Evolutionary conservation across 2,797 vertebrate genomes (phyloP).

Genomic region (Lepidocolaptes lacrymiger): DNA sequence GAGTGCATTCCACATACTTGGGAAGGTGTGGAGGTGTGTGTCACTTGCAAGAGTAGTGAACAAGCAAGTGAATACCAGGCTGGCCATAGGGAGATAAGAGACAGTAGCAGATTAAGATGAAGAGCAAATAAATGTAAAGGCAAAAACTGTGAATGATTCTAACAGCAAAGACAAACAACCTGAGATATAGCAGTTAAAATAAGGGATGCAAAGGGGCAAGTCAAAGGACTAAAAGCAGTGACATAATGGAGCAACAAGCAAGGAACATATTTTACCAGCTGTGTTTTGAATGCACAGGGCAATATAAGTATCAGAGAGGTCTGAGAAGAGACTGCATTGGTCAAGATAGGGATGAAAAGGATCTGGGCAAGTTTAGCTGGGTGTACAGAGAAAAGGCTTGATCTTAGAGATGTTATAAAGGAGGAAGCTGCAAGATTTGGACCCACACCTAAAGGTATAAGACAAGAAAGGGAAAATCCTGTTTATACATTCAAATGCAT

Average conservation of each 20-base stretch:
- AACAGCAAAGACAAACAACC: conserved; percentile 9
- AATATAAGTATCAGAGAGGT: conserved; percentile 57
- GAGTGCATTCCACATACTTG: not conserved
- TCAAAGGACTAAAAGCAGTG: conserved; percentile 23
- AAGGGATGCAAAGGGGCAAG: not conserved
- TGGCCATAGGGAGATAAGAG: not conserved
- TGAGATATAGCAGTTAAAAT: not conserved
- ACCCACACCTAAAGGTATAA: conserved; percentile 48
- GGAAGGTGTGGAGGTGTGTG: not conserved
- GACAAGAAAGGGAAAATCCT: conserved; percentile 58
- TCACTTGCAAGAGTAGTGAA: not conserved
- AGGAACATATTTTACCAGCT: conserved; percentile 64
- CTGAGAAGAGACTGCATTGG: conserved; percentile 64
- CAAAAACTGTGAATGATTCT: not conserved
- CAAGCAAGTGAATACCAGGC: not conserved
- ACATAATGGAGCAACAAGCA: not conserved
- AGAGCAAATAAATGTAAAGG: not conserved
- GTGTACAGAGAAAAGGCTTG: conserved; percentile 56
- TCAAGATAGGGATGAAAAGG: conserved; percentile 66
- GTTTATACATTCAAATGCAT: conserved; percentile 36
- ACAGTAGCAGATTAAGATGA: not conserved
- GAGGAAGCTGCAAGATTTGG: conserved; percentile 57
- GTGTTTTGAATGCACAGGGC: conserved; percentile 55
- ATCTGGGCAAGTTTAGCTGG: conserved; percentile 66
- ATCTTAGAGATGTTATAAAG: conserved; percentile 58